Evolutionary conservation across 2,113 vertebrate species (phyloP).

Genomic region (Takifugu flavidus): DNA sequence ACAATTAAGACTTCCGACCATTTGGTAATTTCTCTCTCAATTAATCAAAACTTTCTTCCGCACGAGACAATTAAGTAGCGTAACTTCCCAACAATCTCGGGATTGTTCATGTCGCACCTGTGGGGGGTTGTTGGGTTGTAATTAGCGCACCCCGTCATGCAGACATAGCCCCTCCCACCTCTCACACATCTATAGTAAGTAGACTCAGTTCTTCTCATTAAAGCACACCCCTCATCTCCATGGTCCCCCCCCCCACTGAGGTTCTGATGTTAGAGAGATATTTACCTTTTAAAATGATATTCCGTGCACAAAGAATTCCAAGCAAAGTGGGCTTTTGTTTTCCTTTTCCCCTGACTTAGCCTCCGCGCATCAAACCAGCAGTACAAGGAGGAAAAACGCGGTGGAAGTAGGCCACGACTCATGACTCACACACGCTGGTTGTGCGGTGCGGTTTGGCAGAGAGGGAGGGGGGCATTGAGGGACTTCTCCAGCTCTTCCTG

Average conservation of each 20-base stretch:
- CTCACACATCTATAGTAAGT: conserved; percentile 15
- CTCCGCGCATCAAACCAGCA: conserved; percentile 45
- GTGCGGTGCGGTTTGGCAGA: conserved; percentile 48
- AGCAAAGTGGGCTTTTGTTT: conserved; percentile 30
- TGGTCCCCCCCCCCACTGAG: conserved; percentile 9
- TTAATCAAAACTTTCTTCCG: conserved; percentile 11
- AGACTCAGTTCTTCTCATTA: too few species aligned
- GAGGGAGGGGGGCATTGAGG: conserved; percentile 46
- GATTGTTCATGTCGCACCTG: background rate
- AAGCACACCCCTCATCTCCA: background rate
- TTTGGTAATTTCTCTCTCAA: conserved; percentile 15
- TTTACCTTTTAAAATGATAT: conserved; percentile 48
- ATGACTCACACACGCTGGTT: conserved; percentile 53
- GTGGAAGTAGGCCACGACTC: conserved; percentile 68
- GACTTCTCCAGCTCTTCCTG: conserved; percentile 54
- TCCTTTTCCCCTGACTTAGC: conserved; percentile 32
- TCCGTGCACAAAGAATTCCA: conserved; percentile 33
- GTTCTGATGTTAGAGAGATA: conserved; percentile 36
- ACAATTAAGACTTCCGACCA: background rate
- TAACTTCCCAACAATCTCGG: background rate
- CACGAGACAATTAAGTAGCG: conserved; percentile 1
- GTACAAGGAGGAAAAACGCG: conserved; percentile 34
- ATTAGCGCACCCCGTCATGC: conserved; percentile 9
- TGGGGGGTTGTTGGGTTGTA: conserved; percentile 2
- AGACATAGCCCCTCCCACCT: conserved; percentile 18